Evolutionary conservation across 2,113 vertebrate species (phyloP).

Genomic region (Erinaceus europaeus): DNA sequence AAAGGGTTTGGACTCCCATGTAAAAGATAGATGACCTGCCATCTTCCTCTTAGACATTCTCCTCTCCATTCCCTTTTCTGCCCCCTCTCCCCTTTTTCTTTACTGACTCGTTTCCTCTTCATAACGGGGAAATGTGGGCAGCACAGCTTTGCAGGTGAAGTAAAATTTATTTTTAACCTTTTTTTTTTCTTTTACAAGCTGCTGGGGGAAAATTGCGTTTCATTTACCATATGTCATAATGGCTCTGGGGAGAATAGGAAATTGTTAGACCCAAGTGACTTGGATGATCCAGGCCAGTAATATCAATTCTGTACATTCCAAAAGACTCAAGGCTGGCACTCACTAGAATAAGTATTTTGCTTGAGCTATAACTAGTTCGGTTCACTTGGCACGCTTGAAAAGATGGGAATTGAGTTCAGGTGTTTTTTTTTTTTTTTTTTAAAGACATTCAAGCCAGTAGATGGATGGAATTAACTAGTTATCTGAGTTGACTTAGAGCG

Average conservation of each 20-base stretch:
- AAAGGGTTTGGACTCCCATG: conserved; percentile 2
- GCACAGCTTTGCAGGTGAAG: conserved; percentile 57
- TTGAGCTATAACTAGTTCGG: conserved; percentile 39
- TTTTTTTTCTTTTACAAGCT: conserved; percentile 41
- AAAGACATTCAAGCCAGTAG: too few relatives aligned
- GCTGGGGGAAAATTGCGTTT: conserved; percentile 53
- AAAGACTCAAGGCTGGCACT: conserved; percentile 21
- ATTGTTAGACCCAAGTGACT: conserved; percentile 30
- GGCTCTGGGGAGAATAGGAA: conserved; percentile 44
- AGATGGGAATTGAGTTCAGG: too few relatives aligned
- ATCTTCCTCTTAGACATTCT: not conserved
- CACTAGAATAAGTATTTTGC: conserved; percentile 50
- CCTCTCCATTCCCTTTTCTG: not conserved
- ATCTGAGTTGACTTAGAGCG: not conserved
- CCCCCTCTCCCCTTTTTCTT: not conserved
- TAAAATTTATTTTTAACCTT: conserved; percentile 55
- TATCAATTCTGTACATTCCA: conserved; percentile 42
- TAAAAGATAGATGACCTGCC: not conserved
- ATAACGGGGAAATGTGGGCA: conserved; percentile 40
- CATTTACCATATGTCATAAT: conserved; percentile 62
- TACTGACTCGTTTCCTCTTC: conserved; percentile 46
- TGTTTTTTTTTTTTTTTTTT: too few relatives aligned
- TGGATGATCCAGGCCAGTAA: conserved; percentile 31
- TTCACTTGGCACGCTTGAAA: conserved; percentile 36
- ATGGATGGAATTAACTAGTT: conserved; percentile 35